Percentiles rank a stretch among this genome's conserved stretches.
phyloP scores from a whole-genome alignment of 2,113 vertebrate genomes.

The Pimephales promelas region DNA sequence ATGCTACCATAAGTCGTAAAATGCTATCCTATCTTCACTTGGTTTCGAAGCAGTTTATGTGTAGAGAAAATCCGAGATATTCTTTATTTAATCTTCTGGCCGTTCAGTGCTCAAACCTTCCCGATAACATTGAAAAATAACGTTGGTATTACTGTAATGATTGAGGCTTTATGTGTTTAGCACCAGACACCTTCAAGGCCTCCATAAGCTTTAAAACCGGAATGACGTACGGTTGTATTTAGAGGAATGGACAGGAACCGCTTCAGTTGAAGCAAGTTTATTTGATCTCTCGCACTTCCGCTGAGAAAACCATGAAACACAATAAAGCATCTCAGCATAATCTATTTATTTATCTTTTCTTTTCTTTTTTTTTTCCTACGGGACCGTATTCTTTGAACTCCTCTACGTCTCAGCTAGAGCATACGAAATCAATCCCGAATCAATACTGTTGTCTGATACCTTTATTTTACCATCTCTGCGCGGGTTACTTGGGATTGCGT shows the following conservation, averaged over 20 bases:
- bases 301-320: constrained; percentile 31
- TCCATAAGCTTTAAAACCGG: constrained; percentile 12
- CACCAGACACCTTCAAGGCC: constrained; percentile 26
- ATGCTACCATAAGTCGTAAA: not conserved
- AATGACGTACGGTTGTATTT: constrained; percentile 17
- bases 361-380: not conserved
- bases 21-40: not conserved
- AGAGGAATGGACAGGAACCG: constrained; percentile 14
- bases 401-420: constrained; percentile 22
- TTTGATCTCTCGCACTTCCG: constrained; percentile 35
- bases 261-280: constrained; percentile 12
- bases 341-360: constrained; percentile 34
- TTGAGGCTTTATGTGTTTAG: constrained; percentile 30
- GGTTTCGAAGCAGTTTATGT: not conserved
- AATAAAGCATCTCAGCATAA: constrained; percentile 41
- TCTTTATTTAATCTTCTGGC: constrained; percentile 9
- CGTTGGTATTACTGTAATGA: constrained; percentile 14
- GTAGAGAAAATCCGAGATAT: not conserved
- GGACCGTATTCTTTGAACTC: constrained; percentile 28
- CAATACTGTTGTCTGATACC: constrained; percentile 36
- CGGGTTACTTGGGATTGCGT: constrained; percentile 20
- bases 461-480: constrained; percentile 48
- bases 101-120: not conserved
- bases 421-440: constrained; percentile 32
- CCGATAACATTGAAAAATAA: constrained; percentile 27